A percentile compares a stretch with the other conserved stretches of the same genome.
These are phyloP conservation scores for Drosophila bocqueti DNA, from an alignment of 1,140 invertebrate genomes.

Conservation along the genomic window DNA sequence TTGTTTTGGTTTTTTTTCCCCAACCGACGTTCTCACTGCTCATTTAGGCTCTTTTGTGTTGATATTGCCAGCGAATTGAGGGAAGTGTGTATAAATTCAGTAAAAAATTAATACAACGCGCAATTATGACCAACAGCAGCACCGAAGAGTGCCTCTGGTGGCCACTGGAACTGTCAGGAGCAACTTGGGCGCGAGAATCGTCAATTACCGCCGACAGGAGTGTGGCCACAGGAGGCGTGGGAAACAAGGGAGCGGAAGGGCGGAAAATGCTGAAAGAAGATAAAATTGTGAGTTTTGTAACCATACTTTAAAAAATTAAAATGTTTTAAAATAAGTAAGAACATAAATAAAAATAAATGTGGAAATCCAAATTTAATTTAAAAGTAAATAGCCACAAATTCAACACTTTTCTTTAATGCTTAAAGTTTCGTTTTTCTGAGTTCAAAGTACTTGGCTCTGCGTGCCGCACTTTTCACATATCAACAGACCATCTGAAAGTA, in stretches of 20 bases:
- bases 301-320: background rate
- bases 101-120: slow-evolving; percentile 56
- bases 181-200: slow-evolving; percentile 54
- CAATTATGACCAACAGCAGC: slow-evolving; percentile 55
- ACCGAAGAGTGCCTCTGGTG: slow-evolving; percentile 26
- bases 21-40: slow-evolving; percentile 17
- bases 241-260: background rate
- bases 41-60: slow-evolving; percentile 61
- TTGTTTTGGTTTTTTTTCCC: slow-evolving; percentile 32
- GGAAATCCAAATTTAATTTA: background rate
- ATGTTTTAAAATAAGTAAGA: background rate
- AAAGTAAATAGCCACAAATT: background rate
- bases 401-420: background rate
- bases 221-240: slow-evolving; percentile 16
- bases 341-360: no score
- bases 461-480: slow-evolving; percentile 30
- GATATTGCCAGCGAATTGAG: slow-evolving; percentile 17
- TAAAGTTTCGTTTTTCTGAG: slow-evolving; percentile 1
- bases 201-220: slow-evolving; percentile 46
- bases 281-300: background rate
- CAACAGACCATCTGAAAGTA: slow-evolving; percentile 14
- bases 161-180: slow-evolving; percentile 37
- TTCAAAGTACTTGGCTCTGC: slow-evolving; percentile 18
- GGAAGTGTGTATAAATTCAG: slow-evolving; percentile 39
- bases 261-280: background rate